Conservation (phyloP, 2,888 invertebrate genomes). For the Tromatobia lineatoria region DNA sequence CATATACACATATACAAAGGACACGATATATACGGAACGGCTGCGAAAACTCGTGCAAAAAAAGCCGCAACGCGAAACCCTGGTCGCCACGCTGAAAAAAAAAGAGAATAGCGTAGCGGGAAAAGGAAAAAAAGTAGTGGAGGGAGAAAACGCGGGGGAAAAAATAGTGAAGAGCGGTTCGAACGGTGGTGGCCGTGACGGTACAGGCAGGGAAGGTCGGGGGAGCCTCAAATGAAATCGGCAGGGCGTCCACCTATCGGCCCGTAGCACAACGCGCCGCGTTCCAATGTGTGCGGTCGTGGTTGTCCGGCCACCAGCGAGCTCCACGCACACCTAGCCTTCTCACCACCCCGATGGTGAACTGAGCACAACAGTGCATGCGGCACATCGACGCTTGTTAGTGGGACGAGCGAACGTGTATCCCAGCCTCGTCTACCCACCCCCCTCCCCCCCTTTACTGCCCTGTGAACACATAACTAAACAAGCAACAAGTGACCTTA, state of each 20-base stretch:
- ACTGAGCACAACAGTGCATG: constrained; percentile 64
- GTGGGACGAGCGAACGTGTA: constrained; percentile 68
- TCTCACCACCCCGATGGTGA: constrained; percentile 32
- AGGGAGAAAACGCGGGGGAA: constrained; percentile 72
- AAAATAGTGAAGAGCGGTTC: constrained; percentile 76
- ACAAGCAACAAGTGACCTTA: constrained; percentile 85
- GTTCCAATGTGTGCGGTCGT: constrained; percentile 66
- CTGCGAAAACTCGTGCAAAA: constrained; percentile 76
- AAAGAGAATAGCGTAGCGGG: constrained; percentile 25
- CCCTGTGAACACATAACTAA: constrained; percentile 83
- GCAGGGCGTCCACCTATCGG: constrained; percentile 84
- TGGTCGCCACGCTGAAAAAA: constrained; percentile 70
- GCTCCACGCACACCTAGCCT: constrained; percentile 57
- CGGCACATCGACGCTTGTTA: constrained; percentile 69
- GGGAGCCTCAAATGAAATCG: constrained; percentile 80
- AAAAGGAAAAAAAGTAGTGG: constrained; percentile 36
- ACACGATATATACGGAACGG: constrained; percentile 55
- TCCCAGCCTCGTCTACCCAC: constrained; percentile 7
- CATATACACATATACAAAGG: constrained; percentile 29
- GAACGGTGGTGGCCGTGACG: constrained; percentile 64
- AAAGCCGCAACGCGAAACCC: constrained; percentile 76
- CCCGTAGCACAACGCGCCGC: constrained; percentile 75
- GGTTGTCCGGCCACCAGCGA: constrained; percentile 50
- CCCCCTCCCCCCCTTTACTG: constrained; percentile 15
- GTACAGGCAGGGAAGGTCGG: constrained; percentile 26